phyloP scores from a whole-genome alignment of 2,113 vertebrate genomes.

The Sitta europaea region DNA sequence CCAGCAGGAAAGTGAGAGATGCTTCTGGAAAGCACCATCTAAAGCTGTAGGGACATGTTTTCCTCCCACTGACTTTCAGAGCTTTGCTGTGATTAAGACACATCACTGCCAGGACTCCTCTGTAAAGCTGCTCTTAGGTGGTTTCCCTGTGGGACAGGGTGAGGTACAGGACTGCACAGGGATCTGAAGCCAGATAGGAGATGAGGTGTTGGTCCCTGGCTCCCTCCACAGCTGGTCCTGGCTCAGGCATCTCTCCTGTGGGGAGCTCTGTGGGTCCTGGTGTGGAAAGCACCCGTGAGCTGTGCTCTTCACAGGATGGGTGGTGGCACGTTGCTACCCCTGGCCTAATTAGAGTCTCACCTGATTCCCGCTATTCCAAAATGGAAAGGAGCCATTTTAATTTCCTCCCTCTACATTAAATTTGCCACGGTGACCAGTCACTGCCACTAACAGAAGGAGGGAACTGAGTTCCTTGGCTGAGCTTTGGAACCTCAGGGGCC shows the following conservation, averaged over 20 bases:
- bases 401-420: not conserved
- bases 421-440: not conserved
- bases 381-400: not conserved
- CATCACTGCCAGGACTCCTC: not conserved
- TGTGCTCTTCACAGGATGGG: not conserved
- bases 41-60: conserved; percentile 24
- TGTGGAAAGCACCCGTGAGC: not conserved
- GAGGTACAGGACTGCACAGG: not conserved
- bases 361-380: not conserved
- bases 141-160: not conserved
- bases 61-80: conserved; percentile 21
- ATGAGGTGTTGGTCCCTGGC: not conserved
- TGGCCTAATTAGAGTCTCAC: not conserved
- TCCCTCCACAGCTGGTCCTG: not conserved
- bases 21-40: not conserved
- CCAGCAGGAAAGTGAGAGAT: not conserved
- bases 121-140: not conserved
- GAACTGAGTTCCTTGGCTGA: not conserved
- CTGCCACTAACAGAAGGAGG: not conserved
- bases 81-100: not conserved
- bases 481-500: not conserved
- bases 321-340: not conserved
- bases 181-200: not conserved
- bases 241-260: fast-evolving
- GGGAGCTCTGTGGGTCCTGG: not conserved